Evolutionary conservation across 2,797 vertebrate genomes (phyloP), one percentile per base, ranked within the genome.

Genomic region (Eleutherodactylus coqui): DNA sequence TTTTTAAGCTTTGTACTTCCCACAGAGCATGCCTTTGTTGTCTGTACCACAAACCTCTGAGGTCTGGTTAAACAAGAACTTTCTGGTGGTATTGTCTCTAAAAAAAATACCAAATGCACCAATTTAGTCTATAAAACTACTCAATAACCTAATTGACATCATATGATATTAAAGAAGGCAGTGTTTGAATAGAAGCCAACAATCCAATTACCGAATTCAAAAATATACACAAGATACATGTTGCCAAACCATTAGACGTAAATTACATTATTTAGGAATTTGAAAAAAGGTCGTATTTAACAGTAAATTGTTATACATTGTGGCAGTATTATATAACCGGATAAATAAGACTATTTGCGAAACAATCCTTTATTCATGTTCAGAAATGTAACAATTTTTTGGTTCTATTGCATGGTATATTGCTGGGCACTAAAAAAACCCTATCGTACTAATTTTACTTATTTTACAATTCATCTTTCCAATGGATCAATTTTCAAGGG

Each of bases 21-120:
- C 47, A 73, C 67, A 73, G 16, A 67, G 9, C 17, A 34, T 41
- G 62, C 21, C 41, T 72, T 80, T 85, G 88, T 89, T 89, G 87
- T 88, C 85, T 82, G 80, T 16, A 72, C 89, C 83, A 41, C 75
- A 81, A 76, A 81, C 45, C 55, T 34, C 79, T 49, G 41, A 85
- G 85, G 16, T 85, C 89, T 88, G 81, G 19, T 67, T 90, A 34
- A 34, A 55, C 14, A 73, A 69, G 62, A 69, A 81, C 43, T 8
- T 58, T 82, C 49, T 73, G 34, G 19, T 82, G 24, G 47, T 73
- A 72, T 29, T 70, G 21, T n/a, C 32, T 17, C n/a, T 49, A 16
- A 41, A 79, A 79, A n/a, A n/a, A n/a, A 41, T 7, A 69, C 53
- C n/a, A 69, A 38, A 70, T 34, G 21, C 67, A n/a, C 21, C 13